Conservation (phyloP, 2,113 vertebrate species). For the Erythrolamprus reginae region DNA sequence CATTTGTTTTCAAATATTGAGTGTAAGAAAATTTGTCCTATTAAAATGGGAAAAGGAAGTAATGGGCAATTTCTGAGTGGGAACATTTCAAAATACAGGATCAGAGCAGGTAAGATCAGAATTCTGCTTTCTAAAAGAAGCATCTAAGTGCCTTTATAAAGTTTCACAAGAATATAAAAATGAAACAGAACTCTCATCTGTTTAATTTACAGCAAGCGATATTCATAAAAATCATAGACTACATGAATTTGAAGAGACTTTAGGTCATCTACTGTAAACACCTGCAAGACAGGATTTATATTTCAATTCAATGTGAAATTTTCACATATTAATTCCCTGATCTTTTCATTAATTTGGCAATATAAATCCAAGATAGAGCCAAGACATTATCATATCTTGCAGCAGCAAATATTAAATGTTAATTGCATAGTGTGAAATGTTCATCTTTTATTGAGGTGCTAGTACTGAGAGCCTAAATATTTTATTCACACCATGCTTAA, state of each 20-base stretch:
- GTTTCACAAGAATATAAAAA: background rate
- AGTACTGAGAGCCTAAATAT: background rate
- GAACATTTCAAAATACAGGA: background rate
- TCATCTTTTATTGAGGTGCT: background rate
- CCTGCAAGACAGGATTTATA: background rate
- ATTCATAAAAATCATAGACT: background rate
- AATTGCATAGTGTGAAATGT: background rate
- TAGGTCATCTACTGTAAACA: background rate
- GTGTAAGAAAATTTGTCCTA: background rate
- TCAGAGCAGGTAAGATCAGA: background rate
- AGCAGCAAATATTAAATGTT: background rate
- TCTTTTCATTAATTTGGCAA: background rate
- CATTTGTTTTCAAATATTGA: background rate
- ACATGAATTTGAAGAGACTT: background rate
- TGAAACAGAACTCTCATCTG: background rate
- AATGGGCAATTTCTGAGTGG: background rate
- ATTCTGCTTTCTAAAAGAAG: background rate
- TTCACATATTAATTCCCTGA: background rate
- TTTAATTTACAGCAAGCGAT: background rate
- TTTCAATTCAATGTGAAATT: background rate
- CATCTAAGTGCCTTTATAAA: background rate
- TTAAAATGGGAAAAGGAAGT: background rate
- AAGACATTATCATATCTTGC: background rate
- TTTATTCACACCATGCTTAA: background rate
- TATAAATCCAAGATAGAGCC: background rate